These are phyloP conservation scores for Yasuhikotakia modesta DNA, from an alignment of 2,797 vertebrate species.

Conservation along the genomic window DNA sequence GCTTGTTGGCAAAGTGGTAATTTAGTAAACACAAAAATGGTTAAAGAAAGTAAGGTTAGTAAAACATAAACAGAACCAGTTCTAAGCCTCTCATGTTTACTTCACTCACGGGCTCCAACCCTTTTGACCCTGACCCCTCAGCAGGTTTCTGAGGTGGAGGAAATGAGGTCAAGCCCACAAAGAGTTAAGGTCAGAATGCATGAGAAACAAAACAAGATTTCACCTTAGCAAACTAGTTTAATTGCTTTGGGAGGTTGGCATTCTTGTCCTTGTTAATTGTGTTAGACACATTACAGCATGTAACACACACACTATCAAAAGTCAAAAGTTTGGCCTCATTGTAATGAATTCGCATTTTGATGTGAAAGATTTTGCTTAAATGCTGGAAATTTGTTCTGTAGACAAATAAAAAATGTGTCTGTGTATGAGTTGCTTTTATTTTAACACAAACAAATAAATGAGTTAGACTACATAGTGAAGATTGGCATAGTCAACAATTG, in stretches of 20 bases:
- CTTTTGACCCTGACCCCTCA: constrained; percentile 58
- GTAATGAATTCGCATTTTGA: neutral
- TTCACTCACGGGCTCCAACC: constrained; percentile 11
- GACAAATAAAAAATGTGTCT: neutral
- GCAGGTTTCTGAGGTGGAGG: constrained; percentile 89
- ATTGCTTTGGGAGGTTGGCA: neutral
- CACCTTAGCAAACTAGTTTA: constrained; percentile 22
- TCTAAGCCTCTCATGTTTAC: constrained; percentile 2
- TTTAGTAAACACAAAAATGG: neutral
- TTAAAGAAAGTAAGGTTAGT: too few species aligned
- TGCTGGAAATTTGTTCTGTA: neutral
- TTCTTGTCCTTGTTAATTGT: neutral
- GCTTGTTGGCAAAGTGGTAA: neutral
- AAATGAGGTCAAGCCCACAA: constrained; percentile 83
- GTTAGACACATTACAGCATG: neutral
- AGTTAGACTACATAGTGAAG: neutral
- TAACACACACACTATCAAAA: neutral
- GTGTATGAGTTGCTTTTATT: neutral
- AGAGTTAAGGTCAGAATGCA: constrained; percentile 86
- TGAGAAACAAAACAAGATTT: constrained; percentile 51
- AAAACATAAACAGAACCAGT: neutral
- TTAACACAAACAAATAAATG: neutral
- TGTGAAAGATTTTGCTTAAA: neutral
- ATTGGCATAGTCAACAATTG: neutral
- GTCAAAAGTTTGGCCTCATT: neutral